phyloP scores from a whole-genome alignment of 1,140 invertebrate genomes.

The Eulimnadia texana region DNA sequence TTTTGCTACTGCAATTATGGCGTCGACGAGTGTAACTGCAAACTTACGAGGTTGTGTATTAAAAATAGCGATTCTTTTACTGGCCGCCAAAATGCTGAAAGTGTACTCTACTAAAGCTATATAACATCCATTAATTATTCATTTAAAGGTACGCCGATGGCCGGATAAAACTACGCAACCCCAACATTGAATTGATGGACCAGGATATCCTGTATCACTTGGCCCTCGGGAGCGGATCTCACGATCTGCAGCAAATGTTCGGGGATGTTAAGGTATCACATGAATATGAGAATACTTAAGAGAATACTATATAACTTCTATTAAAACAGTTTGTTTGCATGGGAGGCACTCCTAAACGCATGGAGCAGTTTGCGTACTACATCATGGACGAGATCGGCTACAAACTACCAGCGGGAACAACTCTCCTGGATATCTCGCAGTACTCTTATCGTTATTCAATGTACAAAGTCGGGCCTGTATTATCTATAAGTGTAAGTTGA shows the following conservation, averaged over 20 bases:
- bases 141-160: constrained; percentile 58
- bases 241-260: constrained; percentile 91
- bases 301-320: constrained; percentile 22
- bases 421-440: constrained; percentile 73
- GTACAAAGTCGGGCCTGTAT: constrained; percentile 92
- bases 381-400: constrained; percentile 80
- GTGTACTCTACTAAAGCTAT: too few species aligned
- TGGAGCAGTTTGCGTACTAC: constrained; percentile 82
- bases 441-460: constrained; percentile 89
- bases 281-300: too few species aligned
- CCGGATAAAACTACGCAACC: constrained; percentile 63
- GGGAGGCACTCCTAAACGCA: constrained; percentile 87
- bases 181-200: constrained; percentile 77
- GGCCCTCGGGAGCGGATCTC: constrained; percentile 72
- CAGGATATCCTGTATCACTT: constrained; percentile 91
- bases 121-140: constrained; percentile 19
- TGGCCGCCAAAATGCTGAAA: too few species aligned
- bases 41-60: too few species aligned
- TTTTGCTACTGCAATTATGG: too few species aligned
- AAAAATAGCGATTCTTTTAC: too few species aligned
- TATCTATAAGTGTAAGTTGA: constrained; percentile 73
- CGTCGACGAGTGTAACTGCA: too few species aligned
- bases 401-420: constrained; percentile 72
- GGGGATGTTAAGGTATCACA: constrained; percentile 76
- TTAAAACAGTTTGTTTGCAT: constrained; percentile 85